Evolutionary conservation across 1,140 invertebrate species (phyloP), one percentile per base, ranked within the genome.

Genomic region (Venturia canescens): DNA sequence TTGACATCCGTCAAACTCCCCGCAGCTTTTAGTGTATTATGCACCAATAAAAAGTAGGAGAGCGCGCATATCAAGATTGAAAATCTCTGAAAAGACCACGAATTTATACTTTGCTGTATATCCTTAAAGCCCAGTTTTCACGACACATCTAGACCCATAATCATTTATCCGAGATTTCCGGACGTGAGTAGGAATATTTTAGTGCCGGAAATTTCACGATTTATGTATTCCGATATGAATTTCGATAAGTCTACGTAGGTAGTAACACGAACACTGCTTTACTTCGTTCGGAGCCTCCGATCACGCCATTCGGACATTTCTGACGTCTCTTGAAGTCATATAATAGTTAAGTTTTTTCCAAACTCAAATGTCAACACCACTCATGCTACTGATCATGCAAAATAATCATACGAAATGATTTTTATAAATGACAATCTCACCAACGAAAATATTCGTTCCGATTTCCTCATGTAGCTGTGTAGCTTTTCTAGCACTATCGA

Each of bases 1-100:
- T 34, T 60, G 72, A 76, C 72, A 38, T 76, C 23, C 72, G 27
- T 76, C 72, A 76, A 76, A 76, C 53, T 76, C 72, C 16, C 72
- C 15, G 21, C 23, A 18, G 66, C 29, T 69, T 69, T 69, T 69
- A 29, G 66, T 31, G 29, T 69, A 31, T 76, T 60, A 60, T 76
- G 50, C 26, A 23, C 66, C 27, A 15, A 16, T 9, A 29, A 53
- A 44, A 74, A 27, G 71, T 53, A 48, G n/a, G 71, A 53, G 71
- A 53, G 11, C 5, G 23, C 0, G 44, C 23, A 18, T 74, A 74
- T 74, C 71, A 26, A 53, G 71, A 74, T 74, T 74, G 26, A 15
- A 29, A 57, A 74, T 11, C 44, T 53, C 26, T 23, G 48, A 74
- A 57, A 29, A 16, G 6, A 27, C 15, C 44, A 74, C 9, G 11